These are phyloP conservation scores for Leptocoma aspasia DNA, from an alignment of 2,113 vertebrate species.

Conservation along the genomic window DNA sequence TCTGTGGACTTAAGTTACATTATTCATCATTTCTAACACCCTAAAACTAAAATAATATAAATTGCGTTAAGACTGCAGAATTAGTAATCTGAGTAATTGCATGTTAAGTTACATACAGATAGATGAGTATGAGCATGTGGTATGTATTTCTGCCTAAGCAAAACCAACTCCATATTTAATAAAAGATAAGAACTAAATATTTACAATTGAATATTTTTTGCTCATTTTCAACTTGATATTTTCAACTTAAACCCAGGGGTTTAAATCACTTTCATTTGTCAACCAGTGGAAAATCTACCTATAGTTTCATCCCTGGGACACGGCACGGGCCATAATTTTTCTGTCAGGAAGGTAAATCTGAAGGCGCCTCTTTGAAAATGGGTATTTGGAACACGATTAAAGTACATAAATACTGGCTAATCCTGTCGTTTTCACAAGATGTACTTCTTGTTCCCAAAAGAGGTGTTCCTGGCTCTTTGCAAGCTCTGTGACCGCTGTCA, in stretches of 20 bases:
- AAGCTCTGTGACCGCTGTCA: background rate
- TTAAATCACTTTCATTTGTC: background rate
- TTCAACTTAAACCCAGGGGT: background rate
- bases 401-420: background rate
- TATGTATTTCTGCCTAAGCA: background rate
- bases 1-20: background rate
- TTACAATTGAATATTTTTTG: background rate
- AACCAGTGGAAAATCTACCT: background rate
- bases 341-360: background rate
- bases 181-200: background rate
- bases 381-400: background rate
- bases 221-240: background rate
- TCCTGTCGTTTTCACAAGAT: background rate
- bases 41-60: background rate
- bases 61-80: background rate
- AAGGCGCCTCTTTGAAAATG: background rate
- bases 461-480: background rate
- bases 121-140: background rate
- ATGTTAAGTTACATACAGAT: background rate
- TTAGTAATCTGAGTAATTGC: background rate
- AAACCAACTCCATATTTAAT: background rate
- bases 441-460: background rate
- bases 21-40: background rate
- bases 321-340: background rate
- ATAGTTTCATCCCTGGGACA: background rate